A percentile compares a stretch with the other conserved stretches of the same genome.
Evolutionary conservation across 2,888 invertebrate genomes (phyloP).

Genomic region (Ceraclea dissimilis): DNA sequence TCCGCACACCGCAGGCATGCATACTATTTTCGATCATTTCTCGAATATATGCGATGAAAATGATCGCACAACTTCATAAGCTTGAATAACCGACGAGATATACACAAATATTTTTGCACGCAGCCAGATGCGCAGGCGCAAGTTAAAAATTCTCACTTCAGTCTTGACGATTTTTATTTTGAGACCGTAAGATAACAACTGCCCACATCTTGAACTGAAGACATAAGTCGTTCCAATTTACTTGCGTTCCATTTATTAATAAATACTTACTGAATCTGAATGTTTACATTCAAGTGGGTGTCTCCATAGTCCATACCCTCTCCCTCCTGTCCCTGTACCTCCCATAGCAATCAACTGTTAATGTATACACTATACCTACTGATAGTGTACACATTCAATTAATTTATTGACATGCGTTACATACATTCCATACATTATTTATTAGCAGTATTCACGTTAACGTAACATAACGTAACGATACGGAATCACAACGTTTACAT

Average conservation of each 20-base stretch:
- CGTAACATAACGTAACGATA: too few species aligned
- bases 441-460: too few species aligned
- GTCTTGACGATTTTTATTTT: constrained; percentile 15
- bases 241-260: background rate
- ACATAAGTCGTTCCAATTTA: background rate
- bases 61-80: background rate
- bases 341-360: too few species aligned
- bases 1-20: constrained; percentile 11
- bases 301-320: too few species aligned
- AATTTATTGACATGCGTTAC: too few species aligned
- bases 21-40: constrained; percentile 26
- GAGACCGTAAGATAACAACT: background rate
- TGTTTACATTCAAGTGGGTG: constrained; percentile 2
- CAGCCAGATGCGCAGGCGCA: constrained; percentile 12
- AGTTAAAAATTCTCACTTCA: constrained; percentile 6
- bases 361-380: too few species aligned
- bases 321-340: too few species aligned
- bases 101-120: constrained; percentile 14
- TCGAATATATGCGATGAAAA: constrained; percentile 12
- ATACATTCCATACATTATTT: too few species aligned
- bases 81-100: background rate
- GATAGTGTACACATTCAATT: too few species aligned
- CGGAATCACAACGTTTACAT: too few species aligned
- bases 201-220: background rate
- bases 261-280: background rate